Conservation (phyloP, 2,797 vertebrate species). For the Diplodus puntazzo region DNA sequence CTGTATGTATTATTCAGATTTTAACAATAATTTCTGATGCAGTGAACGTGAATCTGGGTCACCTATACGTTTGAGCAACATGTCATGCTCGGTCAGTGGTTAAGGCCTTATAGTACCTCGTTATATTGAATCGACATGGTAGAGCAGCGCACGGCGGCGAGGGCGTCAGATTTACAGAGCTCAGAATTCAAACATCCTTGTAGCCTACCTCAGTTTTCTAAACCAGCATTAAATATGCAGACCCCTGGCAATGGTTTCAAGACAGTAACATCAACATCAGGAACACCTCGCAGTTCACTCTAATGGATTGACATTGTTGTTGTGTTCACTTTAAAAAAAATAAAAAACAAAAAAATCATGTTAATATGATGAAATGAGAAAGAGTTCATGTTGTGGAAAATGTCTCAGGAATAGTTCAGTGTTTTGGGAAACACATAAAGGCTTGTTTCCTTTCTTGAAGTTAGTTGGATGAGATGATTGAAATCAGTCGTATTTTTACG, state of each 20-base stretch:
- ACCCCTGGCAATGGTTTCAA: not conserved
- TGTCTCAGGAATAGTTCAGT: not conserved
- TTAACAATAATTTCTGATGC: constrained; percentile 26
- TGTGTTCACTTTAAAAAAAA: not conserved
- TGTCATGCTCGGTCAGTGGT: constrained; percentile 37
- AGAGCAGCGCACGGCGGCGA: constrained; percentile 6
- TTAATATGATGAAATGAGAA: constrained; percentile 11
- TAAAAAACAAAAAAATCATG: not conserved
- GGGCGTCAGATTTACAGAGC: constrained; percentile 14
- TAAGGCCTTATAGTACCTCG: constrained; percentile 34
- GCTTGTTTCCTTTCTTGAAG: not conserved
- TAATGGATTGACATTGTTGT: not conserved
- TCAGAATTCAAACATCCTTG: constrained; percentile 8
- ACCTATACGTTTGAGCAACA: constrained; percentile 32
- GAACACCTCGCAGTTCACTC: not conserved
- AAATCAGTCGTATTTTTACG: not conserved
- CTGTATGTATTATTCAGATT: constrained; percentile 37
- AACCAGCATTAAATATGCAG: constrained; percentile 4
- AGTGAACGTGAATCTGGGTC: constrained; percentile 40
- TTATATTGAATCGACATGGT: constrained; percentile 39
- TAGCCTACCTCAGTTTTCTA: not conserved
- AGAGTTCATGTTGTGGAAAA: not conserved
- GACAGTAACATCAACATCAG: constrained; percentile 13
- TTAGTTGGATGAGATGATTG: not conserved
- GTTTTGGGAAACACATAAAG: not conserved